phyloP scores from a whole-genome alignment of 2,888 invertebrate genomes.

The Plusia festucae region DNA sequence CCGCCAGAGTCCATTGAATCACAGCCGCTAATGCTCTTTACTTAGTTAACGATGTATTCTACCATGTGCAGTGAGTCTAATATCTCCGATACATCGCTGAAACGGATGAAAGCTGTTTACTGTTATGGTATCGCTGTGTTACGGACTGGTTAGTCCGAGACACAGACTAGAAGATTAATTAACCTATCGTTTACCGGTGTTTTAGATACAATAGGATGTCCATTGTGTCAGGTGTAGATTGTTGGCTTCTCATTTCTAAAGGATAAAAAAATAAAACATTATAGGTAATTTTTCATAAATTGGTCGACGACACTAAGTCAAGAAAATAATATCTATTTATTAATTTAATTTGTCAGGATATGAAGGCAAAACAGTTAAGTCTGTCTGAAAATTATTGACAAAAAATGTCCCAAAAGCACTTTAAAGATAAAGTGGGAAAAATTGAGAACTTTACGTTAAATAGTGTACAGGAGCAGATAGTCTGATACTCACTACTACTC shows the following conservation, averaged over 20 bases:
- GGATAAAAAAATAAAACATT: background rate
- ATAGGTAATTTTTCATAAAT: background rate
- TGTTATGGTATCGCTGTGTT: slow-evolving; percentile 4
- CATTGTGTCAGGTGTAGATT: background rate
- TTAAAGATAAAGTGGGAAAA: background rate
- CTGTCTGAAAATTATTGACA: too few relatives aligned
- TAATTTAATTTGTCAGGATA: background rate
- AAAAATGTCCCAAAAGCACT: too few relatives aligned
- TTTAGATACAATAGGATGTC: background rate
- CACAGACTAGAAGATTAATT: background rate
- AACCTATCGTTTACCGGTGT: background rate
- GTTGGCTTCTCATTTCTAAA: background rate
- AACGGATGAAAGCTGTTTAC: slow-evolving; percentile 39
- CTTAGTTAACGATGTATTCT: background rate
- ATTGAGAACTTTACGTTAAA: too few relatives aligned
- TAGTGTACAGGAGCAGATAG: background rate
- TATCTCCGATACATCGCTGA: slow-evolving; percentile 2
- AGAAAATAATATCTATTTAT: background rate
- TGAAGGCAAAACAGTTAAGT: background rate
- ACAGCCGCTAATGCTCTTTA: slow-evolving; percentile 1
- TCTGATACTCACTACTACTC: background rate
- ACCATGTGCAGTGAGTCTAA: background rate
- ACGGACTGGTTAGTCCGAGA: slow-evolving; percentile 4
- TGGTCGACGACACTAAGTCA: background rate
- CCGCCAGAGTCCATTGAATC: slow-evolving; percentile 3